Percentiles rank a stretch among this genome's conserved stretches.
phyloP scores from a whole-genome alignment of 2,797 vertebrate genomes.

The Liasis olivaceus region DNA sequence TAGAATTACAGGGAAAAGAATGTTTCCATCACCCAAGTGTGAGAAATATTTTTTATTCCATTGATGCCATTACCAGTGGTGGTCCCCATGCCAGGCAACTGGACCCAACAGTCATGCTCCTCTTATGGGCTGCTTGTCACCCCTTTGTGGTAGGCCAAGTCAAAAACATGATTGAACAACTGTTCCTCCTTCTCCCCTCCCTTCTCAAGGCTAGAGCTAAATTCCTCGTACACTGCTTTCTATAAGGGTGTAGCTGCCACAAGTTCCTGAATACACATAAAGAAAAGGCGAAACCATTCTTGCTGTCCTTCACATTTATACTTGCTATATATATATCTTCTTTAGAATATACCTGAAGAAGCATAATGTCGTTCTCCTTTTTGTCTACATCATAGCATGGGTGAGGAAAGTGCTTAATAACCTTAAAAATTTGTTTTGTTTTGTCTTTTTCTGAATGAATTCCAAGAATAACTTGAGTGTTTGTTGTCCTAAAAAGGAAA shows the following conservation, averaged over 20 bases:
- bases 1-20: neutral
- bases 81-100: neutral
- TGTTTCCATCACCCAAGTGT: neutral
- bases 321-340: neutral
- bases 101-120: neutral
- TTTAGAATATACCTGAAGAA: constrained; percentile 58
- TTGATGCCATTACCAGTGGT: neutral
- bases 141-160: neutral
- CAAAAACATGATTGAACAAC: neutral
- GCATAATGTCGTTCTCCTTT: constrained; percentile 55
- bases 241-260: neutral
- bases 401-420: constrained; percentile 23
- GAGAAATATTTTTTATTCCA: neutral
- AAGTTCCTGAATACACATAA: neutral
- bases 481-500: constrained; percentile 19
- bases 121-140: neutral
- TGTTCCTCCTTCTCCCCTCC: neutral
- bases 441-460: constrained; percentile 44
- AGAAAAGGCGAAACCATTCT: neutral
- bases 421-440: constrained; percentile 37
- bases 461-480: constrained; percentile 42
- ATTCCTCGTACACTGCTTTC: neutral
- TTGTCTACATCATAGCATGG: neutral
- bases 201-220: neutral
- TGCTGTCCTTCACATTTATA: neutral